Evolutionary conservation across 2,113 vertebrate genomes (phyloP), one percentile per base, ranked within the genome.

Genomic region (Ginglymostoma cirratum): DNA sequence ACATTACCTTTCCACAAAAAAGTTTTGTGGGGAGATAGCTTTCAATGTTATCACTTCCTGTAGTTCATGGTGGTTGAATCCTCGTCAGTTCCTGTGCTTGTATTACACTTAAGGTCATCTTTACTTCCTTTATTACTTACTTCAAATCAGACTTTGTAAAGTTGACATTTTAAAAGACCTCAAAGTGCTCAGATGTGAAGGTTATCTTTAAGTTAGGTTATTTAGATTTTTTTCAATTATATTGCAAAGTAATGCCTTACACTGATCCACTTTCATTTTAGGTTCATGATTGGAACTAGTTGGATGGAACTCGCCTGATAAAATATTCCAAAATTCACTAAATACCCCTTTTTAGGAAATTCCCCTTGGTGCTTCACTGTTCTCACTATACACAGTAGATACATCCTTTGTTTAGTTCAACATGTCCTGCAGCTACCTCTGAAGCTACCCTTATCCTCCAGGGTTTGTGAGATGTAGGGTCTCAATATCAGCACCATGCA

Each of bases 131-230:
- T 19, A 48, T 72, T 38, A 45, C 19, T 94, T 48, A 45, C 48
- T 95, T 95, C 67, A 72, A 95, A 95, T 72, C 66, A 30, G 34
- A 70, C 67, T 70, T 95, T 95, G 89, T 27, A 48, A 70, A 72
- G 67, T 95, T 38, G 66, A 70, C 42, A 95, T 30, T 48, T 95
- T 95, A 42, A 95, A 70, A 95, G 42, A 72, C 24, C 12, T 95
- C 24, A 48, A 69, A 3, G 61, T 95, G 45, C 21, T 70, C 92
- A 94, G 65, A 70, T 27, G 38, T 69, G 92, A 69, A 67, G 61
- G 34, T 34, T 42, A 67, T 38, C n/a, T 65, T 27, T 65, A 70
- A 72, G 38, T 45, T 1, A 70, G 38, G 38, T 45, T 70, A 23
- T 48, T 95, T 42, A 72, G 24, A 23, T 30, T 72, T 70, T 48